A percentile compares a stretch with the other conserved stretches of the same genome.
Conservation (phyloP, 2,113 vertebrate species). For the Trachemys scripta region DNA sequence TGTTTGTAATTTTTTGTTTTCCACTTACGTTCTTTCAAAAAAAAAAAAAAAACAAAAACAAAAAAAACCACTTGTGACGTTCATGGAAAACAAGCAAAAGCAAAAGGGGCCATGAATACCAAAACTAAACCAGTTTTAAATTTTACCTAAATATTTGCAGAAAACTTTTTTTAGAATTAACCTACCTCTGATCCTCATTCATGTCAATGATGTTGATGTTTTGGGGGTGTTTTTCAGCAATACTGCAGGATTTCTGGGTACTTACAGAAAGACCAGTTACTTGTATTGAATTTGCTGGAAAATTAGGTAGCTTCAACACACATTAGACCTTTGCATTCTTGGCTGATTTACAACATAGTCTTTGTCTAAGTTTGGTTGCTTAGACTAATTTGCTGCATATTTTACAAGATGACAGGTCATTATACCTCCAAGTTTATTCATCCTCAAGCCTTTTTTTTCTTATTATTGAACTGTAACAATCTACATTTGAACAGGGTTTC, state of each 20-base stretch:
- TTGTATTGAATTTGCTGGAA: background rate
- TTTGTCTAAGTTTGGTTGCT: background rate
- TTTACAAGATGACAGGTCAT: background rate
- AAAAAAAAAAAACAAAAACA: background rate
- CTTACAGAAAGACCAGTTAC: background rate
- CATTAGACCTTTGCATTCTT: too few species aligned
- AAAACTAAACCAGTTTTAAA: background rate
- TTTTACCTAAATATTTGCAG: background rate
- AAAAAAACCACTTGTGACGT: background rate
- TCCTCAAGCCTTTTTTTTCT: background rate
- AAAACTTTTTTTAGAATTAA: background rate
- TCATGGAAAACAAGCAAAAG: background rate
- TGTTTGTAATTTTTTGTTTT: background rate
- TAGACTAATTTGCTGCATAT: background rate
- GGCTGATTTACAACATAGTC: too few species aligned
- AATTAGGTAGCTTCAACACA: background rate
- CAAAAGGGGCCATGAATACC: background rate
- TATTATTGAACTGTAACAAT: too few species aligned
- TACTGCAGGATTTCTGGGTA: background rate
- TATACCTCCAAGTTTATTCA: background rate
- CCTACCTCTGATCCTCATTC: background rate
- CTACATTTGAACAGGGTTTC: too few species aligned
- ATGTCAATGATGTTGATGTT: background rate
- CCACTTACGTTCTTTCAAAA: background rate
- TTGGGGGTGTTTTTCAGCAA: background rate